phyloP scores from a whole-genome alignment of 1,140 invertebrate genomes.

The Ridgeia piscesae region DNA sequence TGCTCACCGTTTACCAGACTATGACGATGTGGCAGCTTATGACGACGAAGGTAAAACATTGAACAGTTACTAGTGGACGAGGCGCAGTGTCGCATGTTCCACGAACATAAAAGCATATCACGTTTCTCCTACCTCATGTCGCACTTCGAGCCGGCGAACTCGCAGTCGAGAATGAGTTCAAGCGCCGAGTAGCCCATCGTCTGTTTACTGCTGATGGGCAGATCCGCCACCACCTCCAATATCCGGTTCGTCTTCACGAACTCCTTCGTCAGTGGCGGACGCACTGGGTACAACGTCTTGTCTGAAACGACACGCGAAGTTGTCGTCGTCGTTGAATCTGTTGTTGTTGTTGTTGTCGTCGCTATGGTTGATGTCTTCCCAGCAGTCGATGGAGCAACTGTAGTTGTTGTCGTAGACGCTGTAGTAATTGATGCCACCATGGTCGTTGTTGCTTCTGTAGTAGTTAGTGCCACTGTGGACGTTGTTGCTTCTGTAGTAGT shows the following conservation, averaged over 20 bases:
- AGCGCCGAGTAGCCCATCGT: slow-evolving; percentile 11
- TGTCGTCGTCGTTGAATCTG: neutral
- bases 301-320: neutral
- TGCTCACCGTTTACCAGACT: too few relatives aligned
- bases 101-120: too few relatives aligned
- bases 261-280: slow-evolving; percentile 2
- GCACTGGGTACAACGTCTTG: neutral
- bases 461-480: neutral
- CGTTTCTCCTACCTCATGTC: neutral
- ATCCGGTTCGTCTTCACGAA: slow-evolving; percentile 5
- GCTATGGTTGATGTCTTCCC: neutral
- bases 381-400: neutral
- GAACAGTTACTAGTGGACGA: too few relatives aligned
- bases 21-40: too few relatives aligned
- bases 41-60: too few relatives aligned
- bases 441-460: neutral
- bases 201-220: neutral
- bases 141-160: slow-evolving; percentile 15
- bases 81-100: too few relatives aligned
- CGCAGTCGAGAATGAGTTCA: slow-evolving; percentile 19
- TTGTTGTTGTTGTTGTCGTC: slow-evolving; percentile 1
- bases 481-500: neutral
- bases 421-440: neutral
- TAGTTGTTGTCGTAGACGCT: neutral
- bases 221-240: slow-evolving; percentile 18